Evolutionary conservation across 2,797 vertebrate genomes (phyloP), one percentile per base, ranked within the genome.

Genomic region (Psittacula derbiana): DNA sequence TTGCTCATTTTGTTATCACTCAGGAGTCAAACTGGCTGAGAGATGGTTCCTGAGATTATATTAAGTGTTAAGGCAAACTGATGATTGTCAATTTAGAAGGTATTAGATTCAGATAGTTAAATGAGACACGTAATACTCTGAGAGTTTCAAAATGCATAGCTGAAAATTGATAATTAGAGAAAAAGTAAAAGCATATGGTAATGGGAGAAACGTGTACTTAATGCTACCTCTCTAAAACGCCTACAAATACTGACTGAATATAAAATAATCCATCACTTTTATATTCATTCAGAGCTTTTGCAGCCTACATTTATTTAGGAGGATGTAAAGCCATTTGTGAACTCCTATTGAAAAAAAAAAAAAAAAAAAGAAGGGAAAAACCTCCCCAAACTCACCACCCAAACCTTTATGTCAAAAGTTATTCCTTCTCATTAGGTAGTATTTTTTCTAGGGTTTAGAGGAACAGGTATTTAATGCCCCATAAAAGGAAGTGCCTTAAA

Each of bases 81-180:
- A 64, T 78, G 36, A 19, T 67, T 95, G 13, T 82, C 72, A 80
- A 76, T 82, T 83, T 79, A 4, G 25, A 85, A 72, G 83, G 43
- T 86, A 78, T 64, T 95, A 36, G 36, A 23, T 91, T 93, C 57
- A 90, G 17, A 40, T 85, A 40, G 69, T 94, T 91, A 88, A 92
- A 92, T 81, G 79, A 83, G 65, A n/a, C 66, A 17, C 12, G 5
- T 84, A 92, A 50, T 70, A 74, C 3, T 30, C 79, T 28, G 14
- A 87, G n/a, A 81, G 27, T 80, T 93, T 92, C 95, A 88, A 96
- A 97, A 78, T 84, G 10, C n/a, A 4, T 64, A 72, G 93, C 44
- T 66, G 71, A 90, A 96, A 97, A 91, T 20, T 70, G 43, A 62
- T 81, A 53, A 95, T 79, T 86, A 67, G 61, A 91, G 38, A 31